Percentiles rank a stretch among this genome's conserved stretches.
phyloP scores from a whole-genome alignment of 2,113 vertebrate genomes.

The Bufo gargarizans region DNA sequence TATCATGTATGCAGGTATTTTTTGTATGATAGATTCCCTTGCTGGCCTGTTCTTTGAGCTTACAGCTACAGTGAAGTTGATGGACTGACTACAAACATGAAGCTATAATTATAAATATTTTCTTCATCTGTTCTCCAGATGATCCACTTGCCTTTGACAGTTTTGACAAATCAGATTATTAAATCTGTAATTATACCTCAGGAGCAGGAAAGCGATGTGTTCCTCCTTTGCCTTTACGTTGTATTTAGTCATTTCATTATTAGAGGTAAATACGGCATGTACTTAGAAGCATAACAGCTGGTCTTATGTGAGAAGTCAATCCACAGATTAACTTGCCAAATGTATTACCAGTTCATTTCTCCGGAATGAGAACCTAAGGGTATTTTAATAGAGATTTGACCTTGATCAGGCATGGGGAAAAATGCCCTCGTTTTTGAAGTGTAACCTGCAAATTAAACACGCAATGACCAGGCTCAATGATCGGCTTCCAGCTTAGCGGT shows the following conservation, averaged over 20 bases:
- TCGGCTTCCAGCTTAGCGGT: background rate
- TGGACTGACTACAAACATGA: slow-evolving; percentile 75
- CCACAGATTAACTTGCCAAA: slow-evolving; percentile 71
- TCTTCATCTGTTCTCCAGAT: slow-evolving; percentile 78
- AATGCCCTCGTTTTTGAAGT: slow-evolving; percentile 62
- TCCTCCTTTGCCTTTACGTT: slow-evolving; percentile 61
- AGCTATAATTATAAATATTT: slow-evolving; percentile 76
- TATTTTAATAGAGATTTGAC: slow-evolving; percentile 70
- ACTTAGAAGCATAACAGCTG: slow-evolving; percentile 67
- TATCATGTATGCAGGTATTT: background rate
- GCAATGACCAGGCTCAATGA: slow-evolving; percentile 15
- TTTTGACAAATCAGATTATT: slow-evolving; percentile 83
- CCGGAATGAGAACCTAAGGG: slow-evolving; percentile 66
- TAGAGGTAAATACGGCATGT: slow-evolving; percentile 69
- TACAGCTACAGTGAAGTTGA: slow-evolving; percentile 62
- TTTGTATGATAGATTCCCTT: background rate
- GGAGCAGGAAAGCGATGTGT: slow-evolving; percentile 62
- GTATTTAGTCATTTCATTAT: slow-evolving; percentile 69
- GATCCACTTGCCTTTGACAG: slow-evolving; percentile 75
- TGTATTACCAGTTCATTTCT: slow-evolving; percentile 70
- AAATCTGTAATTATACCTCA: slow-evolving; percentile 73
- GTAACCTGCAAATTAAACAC: slow-evolving; percentile 60
- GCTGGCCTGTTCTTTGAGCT: background rate
- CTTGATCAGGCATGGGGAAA: slow-evolving; percentile 66
- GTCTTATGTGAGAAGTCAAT: slow-evolving; percentile 72